A percentile compares a stretch with the other conserved stretches of the same genome.
These are phyloP conservation scores for Seladonia tumulorum DNA, from an alignment of 2,888 invertebrate genomes.

Conservation along the genomic window DNA sequence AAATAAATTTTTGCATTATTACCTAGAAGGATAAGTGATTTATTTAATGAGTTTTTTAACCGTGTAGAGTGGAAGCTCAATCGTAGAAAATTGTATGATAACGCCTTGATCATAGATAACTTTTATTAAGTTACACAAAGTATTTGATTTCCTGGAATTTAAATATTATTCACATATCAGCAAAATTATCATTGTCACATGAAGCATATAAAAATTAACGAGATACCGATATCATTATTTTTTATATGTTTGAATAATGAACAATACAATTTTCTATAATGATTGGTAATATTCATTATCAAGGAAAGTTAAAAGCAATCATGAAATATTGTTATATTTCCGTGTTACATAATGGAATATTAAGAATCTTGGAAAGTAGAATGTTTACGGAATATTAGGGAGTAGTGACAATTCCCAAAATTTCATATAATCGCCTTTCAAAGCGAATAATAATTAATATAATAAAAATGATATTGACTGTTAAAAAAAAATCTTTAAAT, in stretches of 20 bases:
- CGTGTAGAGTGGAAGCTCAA: slow-evolving; percentile 37
- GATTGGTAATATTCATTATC: background rate
- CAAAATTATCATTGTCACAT: slow-evolving; percentile 6
- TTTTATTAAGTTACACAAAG: background rate
- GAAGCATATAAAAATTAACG: slow-evolving; percentile 12
- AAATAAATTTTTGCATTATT: slow-evolving; percentile 58
- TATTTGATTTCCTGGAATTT: background rate
- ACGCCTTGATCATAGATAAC: slow-evolving; percentile 16
- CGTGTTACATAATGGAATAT: slow-evolving; percentile 6
- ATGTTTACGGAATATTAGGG: slow-evolving; percentile 17
- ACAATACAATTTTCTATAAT: slow-evolving; percentile 18
- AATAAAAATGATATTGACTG: background rate
- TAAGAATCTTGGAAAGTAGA: slow-evolving; percentile 8
- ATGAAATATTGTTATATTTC: slow-evolving; percentile 11
- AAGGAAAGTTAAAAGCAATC: slow-evolving; percentile 26
- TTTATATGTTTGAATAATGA: background rate
- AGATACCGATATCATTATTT: background rate
- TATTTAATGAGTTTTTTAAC: slow-evolving; percentile 28
- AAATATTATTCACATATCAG: slow-evolving; percentile 6
- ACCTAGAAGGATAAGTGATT: slow-evolving; percentile 38
- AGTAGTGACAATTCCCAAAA: slow-evolving; percentile 10
- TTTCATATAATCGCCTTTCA: background rate
- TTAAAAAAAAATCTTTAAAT: background rate
- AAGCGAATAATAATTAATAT: background rate
- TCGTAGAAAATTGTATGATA: slow-evolving; percentile 30